Evolutionary conservation across 2,888 invertebrate species (phyloP), one percentile per base, ranked within the genome.

Genomic region (Calameuta pallipes): DNA sequence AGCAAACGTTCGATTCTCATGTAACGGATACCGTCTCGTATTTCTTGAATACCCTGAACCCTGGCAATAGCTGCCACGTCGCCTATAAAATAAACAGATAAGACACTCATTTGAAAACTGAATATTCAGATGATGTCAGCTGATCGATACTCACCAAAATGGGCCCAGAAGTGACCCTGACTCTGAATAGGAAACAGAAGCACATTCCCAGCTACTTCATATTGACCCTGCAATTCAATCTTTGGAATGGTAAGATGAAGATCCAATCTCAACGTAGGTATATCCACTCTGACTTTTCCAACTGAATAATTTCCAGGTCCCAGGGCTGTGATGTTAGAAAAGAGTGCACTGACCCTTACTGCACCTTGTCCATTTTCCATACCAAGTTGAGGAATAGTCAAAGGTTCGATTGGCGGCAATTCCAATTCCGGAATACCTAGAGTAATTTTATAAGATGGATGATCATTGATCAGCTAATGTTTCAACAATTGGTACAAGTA

Each of bases 321-420:
- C n/a, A 94, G 91, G 0, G 95, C 95, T 0, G 96, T 95, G 85
- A 96, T 95, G 87, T 96, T 96, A 78, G 92, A 94, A 91, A 96
- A 96, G 0, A 94, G 92, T 0, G 96, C 96, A 13, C 95, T 94
- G 30, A 96, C 94, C 80, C 95, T 93, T 30, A 96, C 95, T 0
- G 96, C 94, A 0, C 96, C 96, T 13, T 95, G 95, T 0, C 95
- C 95, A 89, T 97, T 96, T 89, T 96, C 95, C 94, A 96, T 96
- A 74, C 95, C 93, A 82, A 97, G 92, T 79, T 94, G 93, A 74
- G 95, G 95, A 78, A 96, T 95, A 79, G 92, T 91, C 83, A 96
- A 91, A 0, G 96, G 96, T 86, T 96, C 96, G 83, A 96, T 95
- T 0, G 96, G 94, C 0, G 96, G 96, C 4, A 96, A 94, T 30